phyloP scores from a whole-genome alignment of 2,113 vertebrate genomes.

The Vicugna pacos region DNA sequence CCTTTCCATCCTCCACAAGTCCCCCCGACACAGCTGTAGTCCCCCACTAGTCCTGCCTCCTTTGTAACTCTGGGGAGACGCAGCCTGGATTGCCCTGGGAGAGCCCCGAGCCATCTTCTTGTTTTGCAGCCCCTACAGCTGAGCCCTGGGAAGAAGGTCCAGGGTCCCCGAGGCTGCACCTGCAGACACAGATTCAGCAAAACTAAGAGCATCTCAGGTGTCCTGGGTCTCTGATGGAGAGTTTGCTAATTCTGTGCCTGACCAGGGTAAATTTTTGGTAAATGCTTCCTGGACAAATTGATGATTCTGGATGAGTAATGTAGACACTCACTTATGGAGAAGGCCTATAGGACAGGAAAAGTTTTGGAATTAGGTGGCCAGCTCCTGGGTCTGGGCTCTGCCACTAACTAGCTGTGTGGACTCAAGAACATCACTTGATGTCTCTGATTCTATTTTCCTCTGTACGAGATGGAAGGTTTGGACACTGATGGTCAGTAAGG shows the following conservation, averaged over 20 bases:
- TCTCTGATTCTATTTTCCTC: background rate
- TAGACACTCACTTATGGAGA: background rate
- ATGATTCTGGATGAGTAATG: background rate
- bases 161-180: background rate
- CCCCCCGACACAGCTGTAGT: background rate
- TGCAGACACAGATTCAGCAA: background rate
- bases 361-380: background rate
- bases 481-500: background rate
- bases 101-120: rapidly evolving
- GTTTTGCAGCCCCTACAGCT: too few species aligned
- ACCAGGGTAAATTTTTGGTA: too few species aligned
- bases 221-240: too few species aligned
- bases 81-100: background rate
- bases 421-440: background rate
- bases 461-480: rapidly evolving
- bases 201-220: background rate
- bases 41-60: background rate
- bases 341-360: background rate
- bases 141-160: background rate
- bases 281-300: background rate
- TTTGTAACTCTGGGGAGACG: background rate
- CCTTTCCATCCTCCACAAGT: too few species aligned
- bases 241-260: background rate
- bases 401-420: background rate
- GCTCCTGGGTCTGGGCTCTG: background rate